phyloP scores from a whole-genome alignment of 2,113 vertebrate species.

The Psilopogon haemacephalus region DNA sequence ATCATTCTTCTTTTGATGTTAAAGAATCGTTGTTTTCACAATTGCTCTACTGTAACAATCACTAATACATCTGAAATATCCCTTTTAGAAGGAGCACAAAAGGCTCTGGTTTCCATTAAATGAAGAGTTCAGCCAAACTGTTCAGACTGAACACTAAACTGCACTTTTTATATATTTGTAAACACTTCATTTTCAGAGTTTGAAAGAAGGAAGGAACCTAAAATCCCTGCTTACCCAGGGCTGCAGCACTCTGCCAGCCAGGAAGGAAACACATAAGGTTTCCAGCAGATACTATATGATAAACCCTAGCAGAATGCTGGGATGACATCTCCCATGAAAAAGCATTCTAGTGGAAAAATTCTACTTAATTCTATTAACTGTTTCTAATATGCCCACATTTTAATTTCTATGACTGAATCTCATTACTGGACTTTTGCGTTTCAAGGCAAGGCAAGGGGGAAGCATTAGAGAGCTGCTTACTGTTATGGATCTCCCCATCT shows the following conservation, averaged over 20 bases:
- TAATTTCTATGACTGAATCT: background rate
- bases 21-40: background rate
- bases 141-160: background rate
- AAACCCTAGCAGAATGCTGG: background rate
- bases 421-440: background rate
- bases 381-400: background rate
- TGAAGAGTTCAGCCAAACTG: background rate
- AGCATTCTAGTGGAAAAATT: background rate
- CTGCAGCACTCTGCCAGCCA: background rate
- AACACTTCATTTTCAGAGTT: background rate
- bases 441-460: too few relatives aligned
- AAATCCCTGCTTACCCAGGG: background rate
- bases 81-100: background rate
- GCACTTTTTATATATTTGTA: background rate
- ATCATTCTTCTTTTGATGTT: background rate
- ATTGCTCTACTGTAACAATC: background rate
- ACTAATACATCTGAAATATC: background rate
- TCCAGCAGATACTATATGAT: background rate
- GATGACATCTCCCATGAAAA: background rate
- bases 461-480: background rate
- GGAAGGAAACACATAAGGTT: background rate
- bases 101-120: background rate
- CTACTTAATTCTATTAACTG: background rate
- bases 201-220: background rate
- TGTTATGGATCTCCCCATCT: background rate